phyloP scores from a whole-genome alignment of 2,113 vertebrate species.

The Otus sunia region DNA sequence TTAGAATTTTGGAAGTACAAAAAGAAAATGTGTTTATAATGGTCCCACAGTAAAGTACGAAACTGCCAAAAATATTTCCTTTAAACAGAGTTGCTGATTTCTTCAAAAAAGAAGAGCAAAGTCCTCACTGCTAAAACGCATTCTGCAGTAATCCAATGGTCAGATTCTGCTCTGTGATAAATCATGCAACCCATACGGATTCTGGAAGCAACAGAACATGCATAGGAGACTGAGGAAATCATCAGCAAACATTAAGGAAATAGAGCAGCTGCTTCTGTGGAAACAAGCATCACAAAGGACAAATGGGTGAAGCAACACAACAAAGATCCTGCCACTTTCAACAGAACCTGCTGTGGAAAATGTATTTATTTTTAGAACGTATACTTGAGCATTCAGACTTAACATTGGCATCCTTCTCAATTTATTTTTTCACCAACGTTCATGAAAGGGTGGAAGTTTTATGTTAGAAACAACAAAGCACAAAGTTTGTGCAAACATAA shows the following conservation, averaged over 20 bases:
- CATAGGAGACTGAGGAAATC: not conserved
- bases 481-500: not conserved
- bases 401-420: not conserved
- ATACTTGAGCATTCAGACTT: not conserved
- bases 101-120: not conserved
- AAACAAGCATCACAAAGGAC: not conserved
- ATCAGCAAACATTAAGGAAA: not conserved
- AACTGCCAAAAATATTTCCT: not conserved
- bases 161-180: not conserved
- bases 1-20: slow-evolving; percentile 15
- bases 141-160: not conserved
- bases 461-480: not conserved
- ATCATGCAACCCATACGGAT: not conserved
- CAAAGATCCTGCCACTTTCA: not conserved
- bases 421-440: not conserved
- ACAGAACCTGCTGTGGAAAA: not conserved
- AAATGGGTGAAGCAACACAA: not conserved
- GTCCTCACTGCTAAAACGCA: not conserved
- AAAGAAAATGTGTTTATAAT: slow-evolving; percentile 16
- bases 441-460: not conserved
- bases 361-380: not conserved
- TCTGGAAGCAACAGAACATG: not conserved
- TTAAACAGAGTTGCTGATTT: not conserved
- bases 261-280: not conserved
- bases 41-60: slow-evolving; percentile 2